Base-by-base conservation (phyloP, 1,140 invertebrate genomes). In the Steinernema feltiae region DNA sequence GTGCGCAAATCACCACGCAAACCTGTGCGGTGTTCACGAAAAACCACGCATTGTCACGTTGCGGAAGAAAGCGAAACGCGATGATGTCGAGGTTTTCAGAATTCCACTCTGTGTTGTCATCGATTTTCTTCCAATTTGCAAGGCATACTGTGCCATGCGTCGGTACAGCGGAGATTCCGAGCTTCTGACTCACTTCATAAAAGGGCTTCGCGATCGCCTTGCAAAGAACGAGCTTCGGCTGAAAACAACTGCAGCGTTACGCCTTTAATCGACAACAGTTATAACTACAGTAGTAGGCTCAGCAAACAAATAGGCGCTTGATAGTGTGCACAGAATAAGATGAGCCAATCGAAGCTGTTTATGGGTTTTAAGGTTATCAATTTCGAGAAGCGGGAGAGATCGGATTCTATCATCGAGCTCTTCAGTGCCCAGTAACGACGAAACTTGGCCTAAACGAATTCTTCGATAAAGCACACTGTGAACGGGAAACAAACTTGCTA, bases 1-100 rank as follows among this genome's bases (percentile, higher is more conserved):
- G 7, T 63, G 12, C 24, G 24, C 15, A 63, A n/a, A 3, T 27
- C 15, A 17, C 24, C 3, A 63, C 24, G 24, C 53, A 17, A 3
- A 71, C 46, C 46, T 71, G 70, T 7, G 70, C 70, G 3, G 70
- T 71, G 70, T 71, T 71, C 70, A 71, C 32, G 29, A 71, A 71
- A 27, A 71, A 71, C 70, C 70, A 71, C 7, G 32, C 70, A 27
- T 71, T 71, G 12, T 24, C 70, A 30, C 32, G 46, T 3, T 3
- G 7, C 29, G 2, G 2, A 7, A 32, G 21, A 27, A 71, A 71
- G 12, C 70, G 12, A 24, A 71, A 71, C 15, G 70, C 7, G 29
- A 71, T 21, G 29, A 71, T 32, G 70, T 53, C 32, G 2, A 71
- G 21, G 29, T 71, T 71, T 27, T 35, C 21, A 21, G 70, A 7